Evolutionary conservation across 2,797 vertebrate genomes (phyloP).

Genomic region (Ctenopoma kingsleyae): DNA sequence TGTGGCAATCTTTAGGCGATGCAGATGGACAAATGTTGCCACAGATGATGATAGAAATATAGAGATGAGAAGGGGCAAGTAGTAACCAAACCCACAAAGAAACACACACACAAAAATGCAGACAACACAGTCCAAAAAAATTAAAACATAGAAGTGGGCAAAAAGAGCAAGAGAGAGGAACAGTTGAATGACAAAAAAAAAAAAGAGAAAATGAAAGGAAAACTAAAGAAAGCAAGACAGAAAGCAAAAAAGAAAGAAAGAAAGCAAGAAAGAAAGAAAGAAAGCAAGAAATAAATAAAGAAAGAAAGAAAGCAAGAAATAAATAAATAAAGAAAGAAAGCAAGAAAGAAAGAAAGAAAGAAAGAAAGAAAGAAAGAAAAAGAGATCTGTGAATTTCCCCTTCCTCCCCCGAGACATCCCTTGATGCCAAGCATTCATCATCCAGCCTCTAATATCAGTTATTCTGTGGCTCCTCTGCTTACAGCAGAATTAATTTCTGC

Average conservation of each 20-base stretch:
- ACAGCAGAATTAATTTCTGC: slow-evolving; percentile 99
- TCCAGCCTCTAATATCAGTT: slow-evolving; percentile 99
- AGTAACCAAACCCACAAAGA: slow-evolving; percentile 12
- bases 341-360: slow-evolving; percentile 17
- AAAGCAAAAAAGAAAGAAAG: slow-evolving; percentile 42
- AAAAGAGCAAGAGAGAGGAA: slow-evolving; percentile 27
- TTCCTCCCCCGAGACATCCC: slow-evolving; percentile 94
- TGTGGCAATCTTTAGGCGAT: slow-evolving; percentile 43
- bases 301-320: slow-evolving; percentile 61
- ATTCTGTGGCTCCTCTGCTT: slow-evolving; percentile 99
- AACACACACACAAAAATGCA: slow-evolving; percentile 18
- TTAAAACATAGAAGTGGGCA: slow-evolving; percentile 29
- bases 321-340: slow-evolving; percentile 62
- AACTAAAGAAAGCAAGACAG: slow-evolving; percentile 30
- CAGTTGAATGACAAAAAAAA: slow-evolving; percentile 22
- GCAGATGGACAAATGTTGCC: slow-evolving; percentile 43
- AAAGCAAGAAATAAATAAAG: slow-evolving; percentile 60
- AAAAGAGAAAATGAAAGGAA: slow-evolving; percentile 2
- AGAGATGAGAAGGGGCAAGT: slow-evolving; percentile 44
- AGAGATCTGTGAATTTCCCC: slow-evolving; percentile 81
- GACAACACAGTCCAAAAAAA: slow-evolving; percentile 32
- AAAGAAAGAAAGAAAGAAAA: slow-evolving; percentile 47
- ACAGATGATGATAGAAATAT: slow-evolving; percentile 52
- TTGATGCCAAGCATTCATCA: slow-evolving; percentile 99
- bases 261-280: slow-evolving; percentile 59